These are phyloP conservation scores for Hydrocynus forskahlii DNA, from an alignment of 2,797 vertebrate genomes.

Conservation along the genomic window DNA sequence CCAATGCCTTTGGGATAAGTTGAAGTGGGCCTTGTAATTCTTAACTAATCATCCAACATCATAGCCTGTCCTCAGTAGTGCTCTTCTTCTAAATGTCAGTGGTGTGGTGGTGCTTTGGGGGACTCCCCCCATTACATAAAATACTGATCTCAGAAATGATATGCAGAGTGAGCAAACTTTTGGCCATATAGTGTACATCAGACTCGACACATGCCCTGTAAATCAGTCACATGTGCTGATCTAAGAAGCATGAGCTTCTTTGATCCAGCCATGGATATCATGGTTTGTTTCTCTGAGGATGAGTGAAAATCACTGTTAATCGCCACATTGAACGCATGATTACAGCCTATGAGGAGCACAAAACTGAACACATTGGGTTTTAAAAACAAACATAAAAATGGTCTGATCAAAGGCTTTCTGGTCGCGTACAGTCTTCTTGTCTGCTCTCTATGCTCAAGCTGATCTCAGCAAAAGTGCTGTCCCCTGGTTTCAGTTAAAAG, in stretches of 20 bases:
- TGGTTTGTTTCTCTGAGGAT: conserved; percentile 43
- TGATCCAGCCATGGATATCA: conserved; percentile 9
- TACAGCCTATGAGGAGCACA: conserved; percentile 44
- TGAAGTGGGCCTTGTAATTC: too few relatives aligned
- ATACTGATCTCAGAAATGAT: too few relatives aligned
- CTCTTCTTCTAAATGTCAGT: too few relatives aligned
- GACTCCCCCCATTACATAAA: too few relatives aligned
- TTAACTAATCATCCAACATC: too few relatives aligned
- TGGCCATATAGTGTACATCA: background rate
- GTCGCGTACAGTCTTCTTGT: conserved; percentile 41
- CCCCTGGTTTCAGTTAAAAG: conserved; percentile 63
- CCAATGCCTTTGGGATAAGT: too few relatives aligned
- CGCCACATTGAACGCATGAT: conserved; percentile 32
- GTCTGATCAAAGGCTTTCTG: conserved; percentile 60
- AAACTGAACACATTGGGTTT: conserved; percentile 33
- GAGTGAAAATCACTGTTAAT: conserved; percentile 37
- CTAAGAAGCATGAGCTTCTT: conserved; percentile 10
- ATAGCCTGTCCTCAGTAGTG: too few relatives aligned
- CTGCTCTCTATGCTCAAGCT: conserved; percentile 47
- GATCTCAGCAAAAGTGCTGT: conserved; percentile 28
- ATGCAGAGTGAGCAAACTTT: too few relatives aligned
- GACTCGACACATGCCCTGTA: background rate
- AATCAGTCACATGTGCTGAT: conserved; percentile 36
- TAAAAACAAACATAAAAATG: conserved; percentile 32
- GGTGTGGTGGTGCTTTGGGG: too few relatives aligned